Evolutionary conservation across 2,888 invertebrate species (phyloP).

Genomic region (Mesochorus sp.): DNA sequence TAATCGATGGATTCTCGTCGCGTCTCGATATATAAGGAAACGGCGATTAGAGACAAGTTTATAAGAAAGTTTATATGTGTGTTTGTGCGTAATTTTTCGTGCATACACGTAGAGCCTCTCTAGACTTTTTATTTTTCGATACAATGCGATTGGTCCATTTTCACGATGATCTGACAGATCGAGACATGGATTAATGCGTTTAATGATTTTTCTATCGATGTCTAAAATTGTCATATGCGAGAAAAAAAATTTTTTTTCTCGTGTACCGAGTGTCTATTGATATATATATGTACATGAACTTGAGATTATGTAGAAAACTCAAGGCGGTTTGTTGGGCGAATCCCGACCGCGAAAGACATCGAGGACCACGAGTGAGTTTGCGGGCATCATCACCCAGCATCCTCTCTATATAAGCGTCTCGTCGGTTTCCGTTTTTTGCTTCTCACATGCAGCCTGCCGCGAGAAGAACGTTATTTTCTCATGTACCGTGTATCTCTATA

Average conservation of each 20-base stretch:
- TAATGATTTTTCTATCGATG: constrained; percentile 14
- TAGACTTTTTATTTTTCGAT: background rate
- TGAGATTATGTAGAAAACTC: constrained; percentile 17
- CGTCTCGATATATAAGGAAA: constrained; percentile 18
- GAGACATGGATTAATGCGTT: constrained; percentile 9
- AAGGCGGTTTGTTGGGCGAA: constrained; percentile 4
- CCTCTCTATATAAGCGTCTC: constrained; percentile 26
- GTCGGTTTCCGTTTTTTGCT: constrained; percentile 38
- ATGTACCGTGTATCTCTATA: constrained; percentile 20
- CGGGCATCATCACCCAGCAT: constrained; percentile 16
- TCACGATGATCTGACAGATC: background rate
- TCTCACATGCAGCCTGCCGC: constrained; percentile 10
- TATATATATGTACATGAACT: constrained; percentile 3
- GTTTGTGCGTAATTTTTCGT: background rate
- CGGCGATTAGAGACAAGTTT: constrained; percentile 4
- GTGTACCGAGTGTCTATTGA: constrained; percentile 1
- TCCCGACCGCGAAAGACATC: constrained; percentile 5
- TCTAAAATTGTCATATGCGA: constrained; percentile 18
- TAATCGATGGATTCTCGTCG: constrained; percentile 39
- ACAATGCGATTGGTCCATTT: constrained; percentile 4
- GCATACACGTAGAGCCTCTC: background rate
- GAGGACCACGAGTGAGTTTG: constrained; percentile 31
- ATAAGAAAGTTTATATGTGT: background rate
- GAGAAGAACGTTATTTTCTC: constrained; percentile 32
- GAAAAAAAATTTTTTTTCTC: constrained; percentile 5